Evolutionary conservation across 2,113 vertebrate genomes (phyloP).

Genomic region (Phycodurus eques): DNA sequence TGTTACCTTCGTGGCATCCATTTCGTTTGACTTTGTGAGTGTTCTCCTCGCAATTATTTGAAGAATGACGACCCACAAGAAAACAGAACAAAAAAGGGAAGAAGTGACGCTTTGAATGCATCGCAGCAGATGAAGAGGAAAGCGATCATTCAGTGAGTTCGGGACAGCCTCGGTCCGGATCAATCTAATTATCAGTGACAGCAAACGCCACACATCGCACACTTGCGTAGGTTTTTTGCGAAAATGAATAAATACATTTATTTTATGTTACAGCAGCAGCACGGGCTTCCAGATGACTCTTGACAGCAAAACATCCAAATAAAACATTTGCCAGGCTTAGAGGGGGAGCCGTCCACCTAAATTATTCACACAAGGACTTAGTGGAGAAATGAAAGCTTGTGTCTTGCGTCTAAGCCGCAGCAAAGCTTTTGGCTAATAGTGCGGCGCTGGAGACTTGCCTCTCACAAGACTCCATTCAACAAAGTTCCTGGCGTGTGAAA

Average conservation of each 20-base stretch:
- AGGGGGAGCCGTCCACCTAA: conserved; percentile 55
- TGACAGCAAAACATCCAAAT: conserved; percentile 71
- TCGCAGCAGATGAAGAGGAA: conserved; percentile 27
- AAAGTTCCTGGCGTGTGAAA: conserved; percentile 70
- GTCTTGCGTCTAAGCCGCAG: conserved; percentile 67
- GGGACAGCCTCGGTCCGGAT: conserved; percentile 32
- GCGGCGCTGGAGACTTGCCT: conserved; percentile 60
- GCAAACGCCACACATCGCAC: conserved; percentile 62
- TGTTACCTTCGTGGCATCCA: background rate
- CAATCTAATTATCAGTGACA: conserved; percentile 65
- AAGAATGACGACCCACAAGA: background rate
- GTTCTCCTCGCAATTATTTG: background rate
- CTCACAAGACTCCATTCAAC: conserved; percentile 68
- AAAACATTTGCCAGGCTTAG: conserved; percentile 65
- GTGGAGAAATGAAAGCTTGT: conserved; percentile 65
- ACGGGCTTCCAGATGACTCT: conserved; percentile 60
- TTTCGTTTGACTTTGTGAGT: background rate
- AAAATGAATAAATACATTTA: background rate
- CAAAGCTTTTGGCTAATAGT: conserved; percentile 68
- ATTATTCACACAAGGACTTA: conserved; percentile 71
- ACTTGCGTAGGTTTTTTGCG: conserved; percentile 26
- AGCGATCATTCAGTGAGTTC: conserved; percentile 30
- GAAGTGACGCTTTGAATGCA: background rate
- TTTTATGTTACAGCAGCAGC: conserved; percentile 8
- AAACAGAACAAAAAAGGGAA: background rate